Base-by-base conservation (phyloP, 2,113 vertebrate species). In the Poecile atricapillus region DNA sequence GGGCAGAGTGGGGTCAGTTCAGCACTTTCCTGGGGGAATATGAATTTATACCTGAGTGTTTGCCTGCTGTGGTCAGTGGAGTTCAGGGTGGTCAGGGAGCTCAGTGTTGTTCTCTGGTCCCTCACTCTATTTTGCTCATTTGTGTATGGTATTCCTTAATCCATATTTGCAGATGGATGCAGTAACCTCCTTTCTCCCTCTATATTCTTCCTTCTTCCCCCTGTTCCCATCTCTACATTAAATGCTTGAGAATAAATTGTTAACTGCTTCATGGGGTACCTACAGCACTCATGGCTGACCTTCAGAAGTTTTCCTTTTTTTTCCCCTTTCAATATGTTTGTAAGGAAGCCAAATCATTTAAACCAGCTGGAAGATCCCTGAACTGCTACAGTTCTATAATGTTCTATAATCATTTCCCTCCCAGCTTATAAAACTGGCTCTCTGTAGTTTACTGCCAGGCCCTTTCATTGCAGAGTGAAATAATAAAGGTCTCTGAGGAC, bases 351-450 rank as follows among this genome's bases (percentile, higher is more conserved):
- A 70, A 83, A 93, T 76, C 35, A 52, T 88, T 95, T 94, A 93
- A 95, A 96, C 84, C 71, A 94, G 71, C 75, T 97, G 93, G 81
- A 96, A 77, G 78, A 96, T 93, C 84, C 84, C 79, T 5, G 15
- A 90, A 74, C 59, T 69, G 67, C 84, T 81, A 35, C 50, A 70
- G 67, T 93, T 95, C 84, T 88, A 5, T 90, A 91, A 95, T 88
- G 63, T 93, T 96, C 87, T 94, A 35, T 88, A 94, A 95, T 92
- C 2, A 50, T 88, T 95, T 95, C 73, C 92, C 92, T 94, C 94
- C 92, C 76, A 95, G 71, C 85, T 89, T 95, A 80, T 96, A 95
- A 95, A 97, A 75, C 83, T 81, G 83, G n/a, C 71, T 94, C 37
- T 92, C 56, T 92, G 56, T 87, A 83, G 85, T 93, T 95, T 92